Percentiles rank a stretch among this genome's conserved stretches.
Evolutionary conservation across 2,888 invertebrate genomes (phyloP).

Genomic region (Perizoma affinitatum): DNA sequence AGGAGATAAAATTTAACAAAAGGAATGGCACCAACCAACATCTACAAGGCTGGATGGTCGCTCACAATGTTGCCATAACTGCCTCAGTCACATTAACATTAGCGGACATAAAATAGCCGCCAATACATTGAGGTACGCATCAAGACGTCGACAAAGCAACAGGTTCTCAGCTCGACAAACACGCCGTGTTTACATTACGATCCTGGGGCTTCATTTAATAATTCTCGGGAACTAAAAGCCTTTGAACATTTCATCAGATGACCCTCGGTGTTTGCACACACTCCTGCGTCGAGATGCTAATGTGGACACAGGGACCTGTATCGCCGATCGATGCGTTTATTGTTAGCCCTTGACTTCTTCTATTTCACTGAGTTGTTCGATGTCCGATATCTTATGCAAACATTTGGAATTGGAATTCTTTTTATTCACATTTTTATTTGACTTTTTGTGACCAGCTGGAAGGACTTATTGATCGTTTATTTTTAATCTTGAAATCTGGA

Average conservation of each 20-base stretch:
- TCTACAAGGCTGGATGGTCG: slow-evolving; percentile 40
- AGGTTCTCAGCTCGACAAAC: slow-evolving; percentile 80
- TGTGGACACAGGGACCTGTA: slow-evolving; percentile 84
- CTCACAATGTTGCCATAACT: slow-evolving; percentile 76
- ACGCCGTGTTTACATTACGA: slow-evolving; percentile 80
- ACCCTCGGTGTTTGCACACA: slow-evolving; percentile 83
- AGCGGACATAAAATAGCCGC: slow-evolving; percentile 81
- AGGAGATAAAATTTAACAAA: slow-evolving; percentile 45
- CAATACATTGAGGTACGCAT: slow-evolving; percentile 80
- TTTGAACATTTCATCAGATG: slow-evolving; percentile 85
- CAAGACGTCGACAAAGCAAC: slow-evolving; percentile 80
- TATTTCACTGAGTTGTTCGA: slow-evolving; percentile 72
- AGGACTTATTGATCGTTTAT: slow-evolving; percentile 14
- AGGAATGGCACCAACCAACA: slow-evolving; percentile 37
- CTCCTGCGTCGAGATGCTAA: slow-evolving; percentile 82
- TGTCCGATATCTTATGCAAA: slow-evolving; percentile 69
- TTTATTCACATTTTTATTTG: slow-evolving; percentile 34
- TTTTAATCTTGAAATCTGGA: slow-evolving; percentile 10
- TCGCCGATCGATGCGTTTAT: slow-evolving; percentile 82
- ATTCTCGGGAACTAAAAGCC: slow-evolving; percentile 85
- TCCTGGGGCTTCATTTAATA: slow-evolving; percentile 84
- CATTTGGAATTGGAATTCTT: slow-evolving; percentile 49
- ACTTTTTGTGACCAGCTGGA: slow-evolving; percentile 30
- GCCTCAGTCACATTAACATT: slow-evolving; percentile 75
- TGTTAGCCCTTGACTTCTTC: slow-evolving; percentile 75